These are phyloP conservation scores for Hirudinaria manillensis DNA, from an alignment of 2,888 invertebrate genomes.

Conservation along the genomic window DNA sequence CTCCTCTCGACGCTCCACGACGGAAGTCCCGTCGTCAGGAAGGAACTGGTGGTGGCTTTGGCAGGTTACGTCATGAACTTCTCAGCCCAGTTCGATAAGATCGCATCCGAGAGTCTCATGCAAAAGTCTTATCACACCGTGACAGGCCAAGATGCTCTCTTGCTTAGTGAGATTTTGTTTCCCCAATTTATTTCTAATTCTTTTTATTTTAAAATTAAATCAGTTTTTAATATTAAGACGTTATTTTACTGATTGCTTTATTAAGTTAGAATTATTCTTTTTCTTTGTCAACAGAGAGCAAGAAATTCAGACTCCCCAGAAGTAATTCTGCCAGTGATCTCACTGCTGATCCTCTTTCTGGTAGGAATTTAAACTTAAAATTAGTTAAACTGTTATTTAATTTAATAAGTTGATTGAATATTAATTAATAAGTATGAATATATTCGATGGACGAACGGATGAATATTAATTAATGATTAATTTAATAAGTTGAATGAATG, in stretches of 20 bases:
- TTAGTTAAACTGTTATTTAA: no score
- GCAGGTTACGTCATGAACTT: slow-evolving; percentile 70
- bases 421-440: no score
- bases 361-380: neutral
- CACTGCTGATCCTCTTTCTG: neutral
- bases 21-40: slow-evolving; percentile 79
- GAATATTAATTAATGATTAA: no score
- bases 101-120: slow-evolving; percentile 47
- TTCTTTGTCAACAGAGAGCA: slow-evolving; percentile 9
- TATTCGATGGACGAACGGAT: no score
- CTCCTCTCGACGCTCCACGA: slow-evolving; percentile 73
- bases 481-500: no score
- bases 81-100: slow-evolving; percentile 50
- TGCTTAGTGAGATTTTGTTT: neutral
- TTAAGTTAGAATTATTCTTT: no score
- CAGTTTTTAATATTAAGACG: no score
- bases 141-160: slow-evolving; percentile 18
- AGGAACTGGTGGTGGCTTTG: slow-evolving; percentile 74
- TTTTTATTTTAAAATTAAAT: neutral
- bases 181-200: neutral
- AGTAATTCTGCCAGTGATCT: slow-evolving; percentile 12
- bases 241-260: no score
- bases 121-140: slow-evolving; percentile 44
- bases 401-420: no score
- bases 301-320: neutral